Base-by-base conservation (phyloP, 2,888 invertebrate genomes). In the Leptinotarsa haldemani region DNA sequence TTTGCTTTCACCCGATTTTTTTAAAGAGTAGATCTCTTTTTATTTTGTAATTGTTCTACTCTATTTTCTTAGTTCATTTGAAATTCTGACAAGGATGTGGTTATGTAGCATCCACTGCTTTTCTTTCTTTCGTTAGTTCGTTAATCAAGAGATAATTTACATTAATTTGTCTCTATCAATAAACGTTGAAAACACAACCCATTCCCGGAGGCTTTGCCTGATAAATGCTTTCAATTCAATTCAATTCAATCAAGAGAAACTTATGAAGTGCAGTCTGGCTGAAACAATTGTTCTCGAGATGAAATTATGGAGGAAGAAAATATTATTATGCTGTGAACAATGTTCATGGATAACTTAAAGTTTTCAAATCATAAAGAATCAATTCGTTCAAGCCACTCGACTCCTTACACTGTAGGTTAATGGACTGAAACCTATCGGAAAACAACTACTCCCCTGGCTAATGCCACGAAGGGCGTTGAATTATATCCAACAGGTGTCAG, bases 91-190 rank as follows among this genome's bases (percentile, higher is more conserved):
- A 9, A 40, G 12, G 9, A 40, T 9, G 40, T 12, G 40, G 40
- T 40, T 9, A 40, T 12, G 9, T 40, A 40, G 40, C 40, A 40
- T 40, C 40, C 40, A 40, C 40, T 22, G 56, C 15, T 15, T 56
- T 30, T n/a, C n/a, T 30, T 61, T 30, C 61, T 61, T 16, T 61
- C 61, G 40, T n/a, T 5, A 18, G 40, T 61, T 25, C n/a, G 30
- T 40, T 61, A 61, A 61, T 61, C 30, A 61, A n/a, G 30, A 12
- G 30, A 61, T 61, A 30, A 61, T 61, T 40, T 30, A n/a, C 61
- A 30, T 61, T 61, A 61, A 61, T 61, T 61, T 30, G 30, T 61
- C 25, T 40, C n/a, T n/a, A 61, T 16, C 61, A 61, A 61, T 40
- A 40, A 61, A 61, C 25, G 16, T 30, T 7, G n/a, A 40, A 30